Evolutionary conservation across 1,140 invertebrate species (phyloP).

Genomic region (Nymphalis io): DNA sequence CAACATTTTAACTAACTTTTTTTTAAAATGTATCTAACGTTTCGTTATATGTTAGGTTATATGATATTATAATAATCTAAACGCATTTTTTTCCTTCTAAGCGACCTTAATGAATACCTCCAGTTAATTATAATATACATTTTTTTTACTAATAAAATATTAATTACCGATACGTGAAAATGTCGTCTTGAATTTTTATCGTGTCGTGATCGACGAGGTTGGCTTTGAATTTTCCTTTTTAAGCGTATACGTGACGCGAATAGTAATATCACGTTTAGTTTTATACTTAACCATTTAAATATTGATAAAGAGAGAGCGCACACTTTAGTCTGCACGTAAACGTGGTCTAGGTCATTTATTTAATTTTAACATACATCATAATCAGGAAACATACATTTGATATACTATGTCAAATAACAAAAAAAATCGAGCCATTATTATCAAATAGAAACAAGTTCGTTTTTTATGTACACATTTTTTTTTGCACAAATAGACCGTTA

Average conservation of each 20-base stretch:
- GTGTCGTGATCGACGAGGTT: slow-evolving; percentile 33
- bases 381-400: too few species aligned
- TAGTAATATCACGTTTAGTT: slow-evolving; percentile 22
- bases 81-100: background rate
- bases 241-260: slow-evolving; percentile 24
- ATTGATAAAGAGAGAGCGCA: slow-evolving; percentile 10
- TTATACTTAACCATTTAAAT: slow-evolving; percentile 21
- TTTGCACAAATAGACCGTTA: too few species aligned
- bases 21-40: too few species aligned
- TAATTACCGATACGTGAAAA: slow-evolving; percentile 32
- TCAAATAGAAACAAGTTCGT: too few species aligned
- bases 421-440: too few species aligned
- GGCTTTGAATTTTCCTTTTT: slow-evolving; percentile 34
- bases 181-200: slow-evolving; percentile 26
- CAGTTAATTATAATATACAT: slow-evolving; percentile 8
- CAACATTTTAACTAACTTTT: too few species aligned
- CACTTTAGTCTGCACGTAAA: background rate
- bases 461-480: too few species aligned
- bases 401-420: too few species aligned
- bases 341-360: too few species aligned
- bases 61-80: too few species aligned
- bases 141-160: slow-evolving; percentile 12
- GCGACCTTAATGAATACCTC: background rate
- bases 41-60: too few species aligned
- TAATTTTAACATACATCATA: too few species aligned